These are phyloP conservation scores for Lutraria rhynchaena DNA, from an alignment of 1,140 invertebrate species.

Conservation along the genomic window DNA sequence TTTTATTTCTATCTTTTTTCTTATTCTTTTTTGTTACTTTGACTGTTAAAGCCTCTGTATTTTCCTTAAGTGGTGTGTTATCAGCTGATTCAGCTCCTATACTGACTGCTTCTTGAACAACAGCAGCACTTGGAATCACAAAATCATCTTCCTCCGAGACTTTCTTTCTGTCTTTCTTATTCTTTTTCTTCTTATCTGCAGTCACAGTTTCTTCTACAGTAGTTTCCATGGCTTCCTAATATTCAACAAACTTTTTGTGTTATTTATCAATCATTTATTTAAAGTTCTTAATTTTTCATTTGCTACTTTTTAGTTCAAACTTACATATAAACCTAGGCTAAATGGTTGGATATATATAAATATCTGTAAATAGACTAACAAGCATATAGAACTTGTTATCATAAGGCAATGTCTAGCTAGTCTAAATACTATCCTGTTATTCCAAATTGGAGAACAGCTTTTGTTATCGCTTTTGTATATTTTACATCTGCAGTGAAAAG, in stretches of 20 bases:
- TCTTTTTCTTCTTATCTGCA: constrained; percentile 31
- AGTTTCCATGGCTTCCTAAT: constrained; percentile 47
- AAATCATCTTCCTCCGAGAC: constrained; percentile 9
- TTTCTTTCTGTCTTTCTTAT: constrained; percentile 45
- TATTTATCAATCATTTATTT: not conserved
- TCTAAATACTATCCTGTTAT: no score
- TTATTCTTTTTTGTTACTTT: constrained; percentile 51
- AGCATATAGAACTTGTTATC: not conserved
- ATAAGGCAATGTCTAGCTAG: no score
- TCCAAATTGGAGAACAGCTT: no score
- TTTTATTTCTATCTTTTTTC: constrained; percentile 53
- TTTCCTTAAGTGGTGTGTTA: constrained; percentile 16
- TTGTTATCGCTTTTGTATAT: no score
- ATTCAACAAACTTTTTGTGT: not conserved
- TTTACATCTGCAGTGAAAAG: no score
- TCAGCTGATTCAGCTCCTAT: not conserved
- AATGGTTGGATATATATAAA: no score
- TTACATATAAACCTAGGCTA: no score
- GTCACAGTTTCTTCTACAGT: constrained; percentile 6
- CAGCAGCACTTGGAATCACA: constrained; percentile 18
- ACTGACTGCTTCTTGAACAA: not conserved
- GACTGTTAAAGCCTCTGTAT: constrained; percentile 43
- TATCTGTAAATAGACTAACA: not conserved
- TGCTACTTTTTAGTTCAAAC: no score
- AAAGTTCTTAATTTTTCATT: no score